Base-by-base conservation (phyloP, 2,888 invertebrate species). In the Beris chalybata region DNA sequence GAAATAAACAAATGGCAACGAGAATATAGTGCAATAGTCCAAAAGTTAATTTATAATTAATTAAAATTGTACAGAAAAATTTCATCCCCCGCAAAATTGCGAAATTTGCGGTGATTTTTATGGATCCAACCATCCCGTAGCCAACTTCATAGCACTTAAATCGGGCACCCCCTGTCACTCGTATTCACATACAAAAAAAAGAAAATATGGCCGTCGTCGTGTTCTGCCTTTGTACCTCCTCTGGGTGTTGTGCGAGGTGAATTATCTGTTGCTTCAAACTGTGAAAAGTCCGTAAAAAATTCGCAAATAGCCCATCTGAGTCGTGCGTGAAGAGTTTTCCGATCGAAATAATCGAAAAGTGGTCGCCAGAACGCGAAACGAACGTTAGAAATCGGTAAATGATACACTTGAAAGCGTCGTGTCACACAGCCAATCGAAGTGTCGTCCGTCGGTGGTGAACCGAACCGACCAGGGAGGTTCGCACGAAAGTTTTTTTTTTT, bases 231-330 rank as follows among this genome's bases (percentile, higher is more conserved):
- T 66, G 66, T 66, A 69, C 66, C 64, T 69, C 61, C 61, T 31
- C 61, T 52, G 59, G 66, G 64, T 61, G 64, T 64, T 66, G 66
- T 69, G 65, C 50, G 50, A 58, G 50, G 30, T 50, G 52, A 65
- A 59, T 69, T 69, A 69, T 69, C 66, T 69, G 69, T 69, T 69
- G 69, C 69, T 66, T 69, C 66, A 43, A 55, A 47, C 30, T 48
- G 48, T 54, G 59, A 56, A 55, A 65, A 68, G 63, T 29, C 52
- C 22, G 43, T 47, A 15, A 47, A 56, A 59, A 50, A 55, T 1
- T 38, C 9, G 52, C 59, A 44, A 50, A 15, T 56, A n/a, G 47
- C 29, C 38, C 48, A 45, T n/a, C 12, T 7, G 13, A 5, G 38
- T 5, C 15, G 53, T 53, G 53, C 54, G 54, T 64, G 54, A 53